A percentile compares a stretch with the other conserved stretches of the same genome.
phyloP scores from a whole-genome alignment of 2,888 invertebrate species.

The Cactoblastis cactorum region DNA sequence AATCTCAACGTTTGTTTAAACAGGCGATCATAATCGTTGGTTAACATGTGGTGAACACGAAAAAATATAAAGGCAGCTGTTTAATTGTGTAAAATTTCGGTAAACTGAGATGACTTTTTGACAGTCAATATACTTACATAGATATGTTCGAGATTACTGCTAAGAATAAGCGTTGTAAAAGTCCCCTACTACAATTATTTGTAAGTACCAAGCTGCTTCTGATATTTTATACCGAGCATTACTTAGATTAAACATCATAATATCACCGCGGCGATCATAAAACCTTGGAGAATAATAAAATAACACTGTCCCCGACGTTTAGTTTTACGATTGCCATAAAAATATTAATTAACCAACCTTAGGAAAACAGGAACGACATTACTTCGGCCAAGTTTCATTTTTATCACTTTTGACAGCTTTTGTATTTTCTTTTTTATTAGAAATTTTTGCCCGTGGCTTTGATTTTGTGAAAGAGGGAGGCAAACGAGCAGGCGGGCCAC shows the following conservation, averaged over 20 bases:
- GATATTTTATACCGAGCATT: not conserved
- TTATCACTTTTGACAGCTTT: not conserved
- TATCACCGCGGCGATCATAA: not conserved
- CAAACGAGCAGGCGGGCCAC: no score
- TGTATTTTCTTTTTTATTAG: not conserved
- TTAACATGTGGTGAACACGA: no score
- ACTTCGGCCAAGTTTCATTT: not conserved
- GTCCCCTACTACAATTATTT: not conserved
- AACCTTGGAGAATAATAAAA: not conserved
- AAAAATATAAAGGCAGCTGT: no score
- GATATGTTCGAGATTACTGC: no score
- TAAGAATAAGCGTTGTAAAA: not conserved
- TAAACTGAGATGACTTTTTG: no score
- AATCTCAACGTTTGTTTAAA: no score
- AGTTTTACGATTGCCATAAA: conserved; percentile 10
- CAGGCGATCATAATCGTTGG: no score
- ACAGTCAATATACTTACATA: no score
- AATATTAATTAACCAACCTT: conserved; percentile 14
- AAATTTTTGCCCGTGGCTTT: not conserved
- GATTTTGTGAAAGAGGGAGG: no score
- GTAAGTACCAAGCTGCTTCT: no score
- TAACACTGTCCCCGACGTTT: conserved; percentile 16
- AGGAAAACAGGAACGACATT: conserved; percentile 6
- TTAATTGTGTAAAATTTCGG: no score
- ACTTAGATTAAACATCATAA: not conserved